phyloP scores from a whole-genome alignment of 2,888 invertebrate genomes.

The Noctua pronuba region DNA sequence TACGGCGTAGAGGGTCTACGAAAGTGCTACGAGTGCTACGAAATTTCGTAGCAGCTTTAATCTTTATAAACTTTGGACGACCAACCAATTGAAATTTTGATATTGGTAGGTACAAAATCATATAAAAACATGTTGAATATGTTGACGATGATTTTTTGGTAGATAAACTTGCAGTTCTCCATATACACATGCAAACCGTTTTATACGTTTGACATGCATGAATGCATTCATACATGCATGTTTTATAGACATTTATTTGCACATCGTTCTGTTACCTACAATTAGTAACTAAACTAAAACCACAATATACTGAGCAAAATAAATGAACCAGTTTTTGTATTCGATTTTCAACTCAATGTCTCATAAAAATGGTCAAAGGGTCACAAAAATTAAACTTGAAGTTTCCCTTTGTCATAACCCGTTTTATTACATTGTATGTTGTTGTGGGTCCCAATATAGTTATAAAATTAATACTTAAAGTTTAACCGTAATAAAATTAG shows the following conservation, averaged over 20 bases:
- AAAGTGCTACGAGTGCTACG: conserved; percentile 22
- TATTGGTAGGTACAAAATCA: background rate
- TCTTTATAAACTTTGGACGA: background rate
- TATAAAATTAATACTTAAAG: conserved; percentile 44
- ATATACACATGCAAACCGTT: background rate
- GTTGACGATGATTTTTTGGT: too few relatives aligned
- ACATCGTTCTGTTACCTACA: background rate
- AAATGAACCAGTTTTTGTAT: background rate
- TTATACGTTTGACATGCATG: conserved; percentile 6
- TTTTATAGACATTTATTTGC: too few relatives aligned
- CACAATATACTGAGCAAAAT: background rate
- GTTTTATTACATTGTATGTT: conserved; percentile 9
- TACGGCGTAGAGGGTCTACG: conserved; percentile 67
- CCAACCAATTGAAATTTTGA: background rate
- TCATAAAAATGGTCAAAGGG: background rate
- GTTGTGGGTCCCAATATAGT: conserved; percentile 32
- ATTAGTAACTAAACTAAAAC: background rate
- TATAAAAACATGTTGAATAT: too few relatives aligned
- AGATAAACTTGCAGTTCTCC: too few relatives aligned
- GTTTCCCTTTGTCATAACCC: conserved; percentile 15
- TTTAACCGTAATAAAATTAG: conserved; percentile 50
- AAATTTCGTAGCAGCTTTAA: background rate
- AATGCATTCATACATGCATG: too few relatives aligned
- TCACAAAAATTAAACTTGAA: conserved; percentile 19
- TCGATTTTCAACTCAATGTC: background rate